These are phyloP conservation scores for Zhuqinia jingwanae DNA, from an alignment of 2,888 invertebrate species.

Conservation along the genomic window DNA sequence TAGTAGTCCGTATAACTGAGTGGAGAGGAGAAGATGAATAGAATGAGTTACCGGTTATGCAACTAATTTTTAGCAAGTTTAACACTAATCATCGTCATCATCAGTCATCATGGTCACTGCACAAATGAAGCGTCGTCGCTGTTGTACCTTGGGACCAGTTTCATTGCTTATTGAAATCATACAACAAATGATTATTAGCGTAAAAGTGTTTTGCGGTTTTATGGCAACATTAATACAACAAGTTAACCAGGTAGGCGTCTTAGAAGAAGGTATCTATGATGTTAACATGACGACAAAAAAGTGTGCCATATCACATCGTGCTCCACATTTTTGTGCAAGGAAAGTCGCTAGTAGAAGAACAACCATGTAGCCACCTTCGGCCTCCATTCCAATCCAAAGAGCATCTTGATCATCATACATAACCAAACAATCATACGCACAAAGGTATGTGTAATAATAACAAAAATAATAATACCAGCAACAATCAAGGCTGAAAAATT, in stretches of 20 bases:
- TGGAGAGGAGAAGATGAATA: neutral
- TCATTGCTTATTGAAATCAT: neutral
- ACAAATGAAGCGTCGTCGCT: no score
- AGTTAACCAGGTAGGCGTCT: neutral
- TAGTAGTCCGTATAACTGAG: neutral
- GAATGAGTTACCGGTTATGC: slow-evolving; percentile 23
- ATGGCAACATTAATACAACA: neutral
- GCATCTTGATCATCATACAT: no score
- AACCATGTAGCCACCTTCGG: slow-evolving; percentile 38
- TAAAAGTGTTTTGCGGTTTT: neutral
- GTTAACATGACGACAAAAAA: neutral
- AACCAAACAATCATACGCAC: neutral
- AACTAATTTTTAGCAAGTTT: slow-evolving; percentile 45
- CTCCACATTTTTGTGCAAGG: slow-evolving; percentile 17
- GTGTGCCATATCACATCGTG: slow-evolving; percentile 2
- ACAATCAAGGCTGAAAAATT: neutral
- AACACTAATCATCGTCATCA: neutral
- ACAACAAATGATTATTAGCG: neutral
- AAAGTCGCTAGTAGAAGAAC: neutral
- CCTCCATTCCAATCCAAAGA: slow-evolving; percentile 17
- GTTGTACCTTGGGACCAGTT: neutral
- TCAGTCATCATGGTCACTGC: no score
- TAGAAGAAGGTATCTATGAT: neutral
- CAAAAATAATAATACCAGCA: neutral
- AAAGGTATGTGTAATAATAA: neutral